phyloP scores from a whole-genome alignment of 2,797 vertebrate species.

The Clarias platycephalus region DNA sequence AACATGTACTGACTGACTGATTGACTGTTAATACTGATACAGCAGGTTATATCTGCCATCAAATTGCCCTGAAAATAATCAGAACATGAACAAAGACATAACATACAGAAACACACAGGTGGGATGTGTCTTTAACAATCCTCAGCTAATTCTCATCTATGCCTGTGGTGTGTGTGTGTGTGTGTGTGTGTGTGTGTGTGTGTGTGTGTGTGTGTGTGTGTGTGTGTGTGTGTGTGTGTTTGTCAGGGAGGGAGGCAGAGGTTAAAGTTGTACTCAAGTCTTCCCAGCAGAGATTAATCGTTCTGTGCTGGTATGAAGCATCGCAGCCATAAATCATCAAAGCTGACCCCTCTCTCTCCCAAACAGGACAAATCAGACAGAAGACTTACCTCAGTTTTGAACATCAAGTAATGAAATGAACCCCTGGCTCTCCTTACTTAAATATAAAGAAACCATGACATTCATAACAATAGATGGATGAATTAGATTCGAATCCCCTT shows the following conservation, averaged over 20 bases:
- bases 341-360: slow-evolving; percentile 68
- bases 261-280: slow-evolving; percentile 81
- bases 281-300: slow-evolving; percentile 86
- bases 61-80: neutral
- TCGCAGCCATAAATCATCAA: slow-evolving; percentile 78
- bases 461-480: neutral
- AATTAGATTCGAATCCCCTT: slow-evolving; percentile 13
- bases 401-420: slow-evolving; percentile 14
- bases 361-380: slow-evolving; percentile 34
- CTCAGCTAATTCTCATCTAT: slow-evolving; percentile 29
- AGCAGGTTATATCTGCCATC: neutral
- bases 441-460: neutral
- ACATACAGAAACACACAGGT: slow-evolving; percentile 34
- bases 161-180: neutral
- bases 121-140: slow-evolving; percentile 43
- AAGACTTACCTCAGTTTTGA: slow-evolving; percentile 17
- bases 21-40: neutral
- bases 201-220: neutral
- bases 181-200: neutral
- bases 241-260: slow-evolving; percentile 72
- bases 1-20: neutral
- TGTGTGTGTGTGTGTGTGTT: slow-evolving; percentile 45
- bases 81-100: slow-evolving; percentile 32
- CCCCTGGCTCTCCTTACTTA: neutral
- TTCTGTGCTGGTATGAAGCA: slow-evolving; percentile 76